Percentiles rank a stretch among this genome's conserved stretches.
Evolutionary conservation across 2,113 vertebrate genomes (phyloP).

Genomic region (Semicossyphus pulcher): DNA sequence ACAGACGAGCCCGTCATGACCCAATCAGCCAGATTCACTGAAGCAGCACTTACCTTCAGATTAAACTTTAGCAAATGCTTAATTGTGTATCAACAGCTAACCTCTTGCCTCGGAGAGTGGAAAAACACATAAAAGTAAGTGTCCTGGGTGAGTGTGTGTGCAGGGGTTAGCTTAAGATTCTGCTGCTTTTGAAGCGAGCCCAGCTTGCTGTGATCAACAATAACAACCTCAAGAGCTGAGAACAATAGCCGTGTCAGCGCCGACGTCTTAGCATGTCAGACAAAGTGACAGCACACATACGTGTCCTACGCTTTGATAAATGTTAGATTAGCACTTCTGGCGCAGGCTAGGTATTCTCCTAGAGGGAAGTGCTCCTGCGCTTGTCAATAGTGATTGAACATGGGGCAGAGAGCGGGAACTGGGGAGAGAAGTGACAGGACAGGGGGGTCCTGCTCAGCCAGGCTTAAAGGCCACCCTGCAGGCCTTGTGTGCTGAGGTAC

Average conservation of each 20-base stretch:
- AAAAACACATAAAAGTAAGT: conserved; percentile 66
- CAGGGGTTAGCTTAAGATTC: conserved; percentile 71
- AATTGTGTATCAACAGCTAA: conserved; percentile 88
- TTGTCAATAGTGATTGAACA: conserved; percentile 93
- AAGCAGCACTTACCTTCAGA: conserved; percentile 89
- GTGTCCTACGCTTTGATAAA: conserved; percentile 86
- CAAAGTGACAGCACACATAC: conserved; percentile 86
- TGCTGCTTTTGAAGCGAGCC: conserved; percentile 84
- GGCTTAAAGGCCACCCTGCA: conserved; percentile 92
- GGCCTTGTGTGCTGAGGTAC: conserved; percentile 85
- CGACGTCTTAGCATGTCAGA: conserved; percentile 87
- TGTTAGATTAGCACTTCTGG: conserved; percentile 94
- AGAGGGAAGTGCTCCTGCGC: conserved; percentile 88
- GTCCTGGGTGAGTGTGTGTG: conserved; percentile 32
- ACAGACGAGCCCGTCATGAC: conserved; percentile 84
- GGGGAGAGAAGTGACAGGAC: conserved; percentile 82
- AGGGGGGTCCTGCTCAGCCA: conserved; percentile 85
- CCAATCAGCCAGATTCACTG: conserved; percentile 86
- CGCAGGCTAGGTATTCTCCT: conserved; percentile 86
- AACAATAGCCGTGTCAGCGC: conserved; percentile 73
- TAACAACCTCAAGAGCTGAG: conserved; percentile 52
- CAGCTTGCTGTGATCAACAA: conserved; percentile 86
- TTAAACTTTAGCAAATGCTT: conserved; percentile 88
- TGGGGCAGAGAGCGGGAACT: conserved; percentile 84
- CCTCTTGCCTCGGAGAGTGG: conserved; percentile 83